phyloP scores from a whole-genome alignment of 2,888 invertebrate species.

The Pyrochroa serraticornis region DNA sequence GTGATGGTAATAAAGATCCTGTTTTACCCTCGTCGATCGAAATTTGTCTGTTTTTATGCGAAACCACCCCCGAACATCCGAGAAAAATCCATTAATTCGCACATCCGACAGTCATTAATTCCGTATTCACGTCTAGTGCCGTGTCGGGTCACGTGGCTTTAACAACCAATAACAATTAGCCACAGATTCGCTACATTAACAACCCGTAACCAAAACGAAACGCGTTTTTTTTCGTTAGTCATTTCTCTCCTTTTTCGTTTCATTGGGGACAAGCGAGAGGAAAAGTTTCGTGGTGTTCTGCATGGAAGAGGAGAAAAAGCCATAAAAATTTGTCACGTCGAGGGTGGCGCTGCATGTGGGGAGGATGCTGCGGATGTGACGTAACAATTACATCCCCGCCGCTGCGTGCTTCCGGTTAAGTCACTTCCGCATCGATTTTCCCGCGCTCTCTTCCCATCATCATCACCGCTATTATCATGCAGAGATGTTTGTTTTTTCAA shows the following conservation, averaged over 20 bases:
- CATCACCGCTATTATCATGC: background rate
- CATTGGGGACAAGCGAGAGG: background rate
- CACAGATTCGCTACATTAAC: slow-evolving; percentile 57
- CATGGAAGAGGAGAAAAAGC: slow-evolving; percentile 46
- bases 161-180: slow-evolving; percentile 59
- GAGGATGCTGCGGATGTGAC: slow-evolving; percentile 46
- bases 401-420: slow-evolving; percentile 52
- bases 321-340: slow-evolving; percentile 56
- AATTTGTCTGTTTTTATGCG: too few species aligned
- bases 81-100: too few species aligned
- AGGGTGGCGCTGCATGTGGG: slow-evolving; percentile 43
- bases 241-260: slow-evolving; percentile 23
- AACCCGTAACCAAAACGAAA: slow-evolving; percentile 52
- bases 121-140: slow-evolving; percentile 46
- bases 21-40: too few species aligned
- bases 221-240: slow-evolving; percentile 49
- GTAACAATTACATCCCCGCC: slow-evolving; percentile 55
- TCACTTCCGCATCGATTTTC: slow-evolving; percentile 21
- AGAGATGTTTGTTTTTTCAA: too few species aligned
- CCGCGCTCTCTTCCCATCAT: background rate
- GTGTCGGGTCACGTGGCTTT: slow-evolving; percentile 54
- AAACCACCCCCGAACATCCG: too few species aligned
- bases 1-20: too few species aligned
- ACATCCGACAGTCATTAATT: slow-evolving; percentile 40
- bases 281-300: background rate